A percentile compares a stretch with the other conserved stretches of the same genome.
phyloP scores from a whole-genome alignment of 2,888 invertebrate genomes.

The Synanthedon tipuliformis region DNA sequence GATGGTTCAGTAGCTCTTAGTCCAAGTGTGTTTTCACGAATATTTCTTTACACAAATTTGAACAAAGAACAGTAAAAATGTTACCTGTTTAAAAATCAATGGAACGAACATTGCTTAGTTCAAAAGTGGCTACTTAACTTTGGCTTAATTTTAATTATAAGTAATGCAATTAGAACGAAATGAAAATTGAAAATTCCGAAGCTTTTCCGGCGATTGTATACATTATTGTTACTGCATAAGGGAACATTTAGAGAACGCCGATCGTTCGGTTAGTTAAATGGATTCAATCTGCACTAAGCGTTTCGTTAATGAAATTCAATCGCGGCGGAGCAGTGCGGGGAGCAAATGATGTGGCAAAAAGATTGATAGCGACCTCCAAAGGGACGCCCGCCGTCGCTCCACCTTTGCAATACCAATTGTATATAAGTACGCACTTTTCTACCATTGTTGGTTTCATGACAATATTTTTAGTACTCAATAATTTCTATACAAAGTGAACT shows the following conservation, averaged over 20 bases:
- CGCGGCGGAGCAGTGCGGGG: constrained; percentile 48
- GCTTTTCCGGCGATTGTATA: constrained; percentile 12
- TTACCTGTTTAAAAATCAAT: neutral
- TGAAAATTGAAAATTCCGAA: constrained; percentile 24
- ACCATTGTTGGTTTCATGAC: no score
- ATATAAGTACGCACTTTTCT: neutral
- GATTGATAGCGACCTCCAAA: constrained; percentile 39
- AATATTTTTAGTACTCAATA: no score
- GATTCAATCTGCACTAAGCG: constrained; percentile 69
- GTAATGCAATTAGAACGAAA: constrained; percentile 16
- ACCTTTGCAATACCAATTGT: neutral
- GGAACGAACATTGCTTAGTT: neutral
- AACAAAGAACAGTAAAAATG: no score
- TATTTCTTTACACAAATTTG: no score
- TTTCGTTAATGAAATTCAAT: constrained; percentile 70
- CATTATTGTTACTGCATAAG: constrained; percentile 24
- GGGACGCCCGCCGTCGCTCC: constrained; percentile 2
- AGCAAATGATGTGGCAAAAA: constrained; percentile 69
- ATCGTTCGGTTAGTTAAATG: constrained; percentile 60
- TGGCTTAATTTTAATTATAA: neutral
- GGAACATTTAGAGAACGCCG: constrained; percentile 32
- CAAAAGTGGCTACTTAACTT: neutral
- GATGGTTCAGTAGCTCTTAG: no score
- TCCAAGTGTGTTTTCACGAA: no score
- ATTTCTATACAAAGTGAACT: no score